Conservation (phyloP, 2,113 vertebrate species). For the Stictonetta naevosa region DNA sequence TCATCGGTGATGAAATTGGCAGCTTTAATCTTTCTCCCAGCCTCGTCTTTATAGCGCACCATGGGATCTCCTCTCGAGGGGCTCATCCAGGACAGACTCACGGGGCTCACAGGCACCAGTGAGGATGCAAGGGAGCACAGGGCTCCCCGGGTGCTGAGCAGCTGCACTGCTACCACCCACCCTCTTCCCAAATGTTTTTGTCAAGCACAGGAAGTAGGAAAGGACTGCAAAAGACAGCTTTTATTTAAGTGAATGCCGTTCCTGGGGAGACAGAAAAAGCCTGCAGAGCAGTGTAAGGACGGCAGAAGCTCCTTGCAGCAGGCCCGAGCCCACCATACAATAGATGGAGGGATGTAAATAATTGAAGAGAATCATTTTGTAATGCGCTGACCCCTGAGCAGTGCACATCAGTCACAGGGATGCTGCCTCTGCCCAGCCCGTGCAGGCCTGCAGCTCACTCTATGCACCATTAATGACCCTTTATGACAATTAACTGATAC, state of each 20-base stretch:
- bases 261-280: background rate
- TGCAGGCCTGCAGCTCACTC: background rate
- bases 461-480: constrained; percentile 27
- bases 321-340: background rate
- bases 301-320: constrained; percentile 18
- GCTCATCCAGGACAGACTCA: fast-evolving
- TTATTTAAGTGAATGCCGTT: background rate
- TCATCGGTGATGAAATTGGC: background rate
- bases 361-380: constrained; percentile 79
- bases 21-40: background rate
- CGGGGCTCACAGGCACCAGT: fast-evolving
- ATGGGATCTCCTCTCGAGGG: background rate
- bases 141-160: fast-evolving
- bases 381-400: constrained; percentile 68
- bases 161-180: background rate
- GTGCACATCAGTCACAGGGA: constrained; percentile 64
- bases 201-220: background rate
- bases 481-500: constrained; percentile 66
- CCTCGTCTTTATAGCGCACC: background rate
- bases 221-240: background rate
- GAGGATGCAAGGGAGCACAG: fast-evolving
- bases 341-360: constrained; percentile 70
- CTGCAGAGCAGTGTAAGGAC: fast-evolving
- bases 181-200: background rate
- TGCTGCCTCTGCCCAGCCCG: background rate